These are phyloP conservation scores for Epicauta chinensis DNA, from an alignment of 1,140 invertebrate genomes.

Conservation along the genomic window DNA sequence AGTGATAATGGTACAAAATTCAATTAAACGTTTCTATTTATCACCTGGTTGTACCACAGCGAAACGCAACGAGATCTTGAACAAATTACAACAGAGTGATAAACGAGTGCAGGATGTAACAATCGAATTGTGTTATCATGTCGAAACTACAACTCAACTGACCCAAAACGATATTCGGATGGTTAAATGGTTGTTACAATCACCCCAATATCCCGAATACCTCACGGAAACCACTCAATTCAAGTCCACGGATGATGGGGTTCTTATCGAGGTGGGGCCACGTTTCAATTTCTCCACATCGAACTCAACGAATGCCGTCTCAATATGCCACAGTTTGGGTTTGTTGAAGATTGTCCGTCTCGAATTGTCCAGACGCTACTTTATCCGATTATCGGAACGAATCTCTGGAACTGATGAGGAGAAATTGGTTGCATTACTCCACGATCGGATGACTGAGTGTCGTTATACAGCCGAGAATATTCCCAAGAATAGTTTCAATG, in stretches of 20 bases:
- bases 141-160: slow-evolving; percentile 54
- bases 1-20: background rate
- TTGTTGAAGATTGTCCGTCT: slow-evolving; percentile 66
- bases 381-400: slow-evolving; percentile 44
- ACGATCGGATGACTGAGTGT: slow-evolving; percentile 83
- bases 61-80: slow-evolving; percentile 35
- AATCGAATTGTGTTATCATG: slow-evolving; percentile 75
- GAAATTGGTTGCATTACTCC: slow-evolving; percentile 54
- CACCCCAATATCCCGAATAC: slow-evolving; percentile 53
- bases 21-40: slow-evolving; percentile 35
- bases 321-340: slow-evolving; percentile 81
- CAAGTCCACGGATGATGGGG: slow-evolving; percentile 43
- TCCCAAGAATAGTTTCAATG: slow-evolving; percentile 63
- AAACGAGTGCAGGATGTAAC: slow-evolving; percentile 42
- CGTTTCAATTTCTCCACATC: slow-evolving; percentile 91
- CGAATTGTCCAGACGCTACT: slow-evolving; percentile 76
- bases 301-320: slow-evolving; percentile 91
- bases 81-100: slow-evolving; percentile 29
- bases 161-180: slow-evolving; percentile 50
- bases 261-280: slow-evolving; percentile 73
- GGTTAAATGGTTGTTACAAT: slow-evolving; percentile 64
- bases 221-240: slow-evolving; percentile 41
- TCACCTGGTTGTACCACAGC: slow-evolving; percentile 32
- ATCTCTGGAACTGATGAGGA: slow-evolving; percentile 42
- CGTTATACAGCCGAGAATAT: slow-evolving; percentile 60